These are phyloP conservation scores for Butastur rufipennis DNA, from an alignment of 2,113 vertebrate species.

Conservation along the genomic window DNA sequence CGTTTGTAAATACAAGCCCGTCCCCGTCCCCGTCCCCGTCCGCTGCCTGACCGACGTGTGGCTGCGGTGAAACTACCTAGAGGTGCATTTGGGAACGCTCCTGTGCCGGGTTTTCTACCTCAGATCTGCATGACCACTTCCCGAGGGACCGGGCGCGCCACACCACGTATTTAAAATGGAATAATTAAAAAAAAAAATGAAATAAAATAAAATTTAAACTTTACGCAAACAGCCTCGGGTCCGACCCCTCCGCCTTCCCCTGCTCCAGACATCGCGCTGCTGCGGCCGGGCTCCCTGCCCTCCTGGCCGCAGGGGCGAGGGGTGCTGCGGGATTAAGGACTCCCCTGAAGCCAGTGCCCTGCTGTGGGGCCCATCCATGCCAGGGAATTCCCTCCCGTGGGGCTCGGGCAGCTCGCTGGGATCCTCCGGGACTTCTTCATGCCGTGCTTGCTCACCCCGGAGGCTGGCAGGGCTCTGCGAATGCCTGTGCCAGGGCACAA, in stretches of 20 bases:
- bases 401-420: background rate
- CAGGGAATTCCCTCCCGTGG: background rate
- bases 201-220: conserved; percentile 62
- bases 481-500: background rate
- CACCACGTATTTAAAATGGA: conserved; percentile 68
- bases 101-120: conserved; percentile 77
- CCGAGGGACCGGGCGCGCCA: conserved; percentile 61
- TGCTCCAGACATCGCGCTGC: no score
- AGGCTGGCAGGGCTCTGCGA: background rate
- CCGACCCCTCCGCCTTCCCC: background rate
- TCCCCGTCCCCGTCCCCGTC: background rate
- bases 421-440: background rate
- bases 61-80: conserved; percentile 82
- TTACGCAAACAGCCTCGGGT: background rate
- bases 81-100: conserved; percentile 61
- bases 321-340: background rate
- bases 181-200: conserved; percentile 54
- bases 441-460: background rate
- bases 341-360: background rate
- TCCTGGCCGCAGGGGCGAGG: no score
- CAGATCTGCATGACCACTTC: conserved; percentile 75
- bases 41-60: conserved; percentile 31
- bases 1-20: conserved; percentile 48
- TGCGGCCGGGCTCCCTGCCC: background rate
- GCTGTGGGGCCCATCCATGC: accelerated